Conservation (phyloP, 2,113 vertebrate genomes). For the Microcebus griseorufus region DNA sequence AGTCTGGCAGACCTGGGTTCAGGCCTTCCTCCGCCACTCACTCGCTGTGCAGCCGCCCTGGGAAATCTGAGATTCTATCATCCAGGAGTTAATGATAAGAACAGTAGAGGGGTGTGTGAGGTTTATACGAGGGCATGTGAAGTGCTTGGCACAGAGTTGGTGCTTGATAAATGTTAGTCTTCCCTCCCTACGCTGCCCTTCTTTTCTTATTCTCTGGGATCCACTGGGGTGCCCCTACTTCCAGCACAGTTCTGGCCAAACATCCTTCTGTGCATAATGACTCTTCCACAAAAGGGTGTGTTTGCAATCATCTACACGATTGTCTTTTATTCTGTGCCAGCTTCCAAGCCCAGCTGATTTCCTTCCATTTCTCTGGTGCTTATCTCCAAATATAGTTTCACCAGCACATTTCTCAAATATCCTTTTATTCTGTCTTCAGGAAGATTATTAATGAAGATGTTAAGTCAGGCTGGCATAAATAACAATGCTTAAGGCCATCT, state of each 20-base stretch:
- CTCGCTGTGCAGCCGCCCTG: not conserved
- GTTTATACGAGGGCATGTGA: not conserved
- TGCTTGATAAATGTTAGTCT: not conserved
- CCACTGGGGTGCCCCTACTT: not conserved
- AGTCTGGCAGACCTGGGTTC: not conserved
- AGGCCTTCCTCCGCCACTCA: not conserved
- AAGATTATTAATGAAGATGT: slow-evolving; percentile 68
- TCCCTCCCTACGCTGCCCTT: not conserved
- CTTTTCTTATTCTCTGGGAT: not conserved
- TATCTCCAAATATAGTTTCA: slow-evolving; percentile 43
- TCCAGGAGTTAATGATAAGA: not conserved
- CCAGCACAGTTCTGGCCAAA: not conserved
- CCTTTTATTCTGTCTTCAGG: slow-evolving; percentile 33
- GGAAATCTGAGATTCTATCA: not conserved
- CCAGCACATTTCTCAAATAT: slow-evolving; percentile 31
- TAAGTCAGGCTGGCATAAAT: slow-evolving; percentile 60
- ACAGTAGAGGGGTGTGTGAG: not conserved
- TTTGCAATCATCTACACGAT: not conserved
- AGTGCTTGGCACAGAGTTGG: not conserved
- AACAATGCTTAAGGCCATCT: slow-evolving; percentile 23
- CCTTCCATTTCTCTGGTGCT: not conserved
- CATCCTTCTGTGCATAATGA: not conserved
- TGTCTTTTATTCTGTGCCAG: not conserved
- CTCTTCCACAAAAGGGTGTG: not conserved
- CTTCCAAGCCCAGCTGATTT: not conserved